Evolutionary conservation across 1,140 invertebrate genomes (phyloP).

Genomic region (Zaprionus kolodkinae): DNA sequence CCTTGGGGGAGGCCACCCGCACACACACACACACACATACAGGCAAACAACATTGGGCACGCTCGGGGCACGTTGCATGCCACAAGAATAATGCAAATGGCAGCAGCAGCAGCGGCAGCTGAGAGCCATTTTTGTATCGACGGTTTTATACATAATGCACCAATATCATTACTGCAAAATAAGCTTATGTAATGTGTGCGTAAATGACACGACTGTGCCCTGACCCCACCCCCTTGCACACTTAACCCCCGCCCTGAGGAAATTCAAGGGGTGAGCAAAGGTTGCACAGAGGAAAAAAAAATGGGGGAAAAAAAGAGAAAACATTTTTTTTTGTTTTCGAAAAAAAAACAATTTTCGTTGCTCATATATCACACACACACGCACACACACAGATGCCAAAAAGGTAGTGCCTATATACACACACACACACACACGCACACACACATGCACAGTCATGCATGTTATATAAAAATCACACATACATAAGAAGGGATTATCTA

Average conservation of each 20-base stretch:
- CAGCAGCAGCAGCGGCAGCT: constrained; percentile 18
- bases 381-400: constrained; percentile 40
- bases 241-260: constrained; percentile 10
- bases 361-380: constrained; percentile 31
- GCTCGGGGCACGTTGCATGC: constrained; percentile 41
- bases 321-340: constrained; percentile 39
- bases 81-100: constrained; percentile 55
- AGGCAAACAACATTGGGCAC: not conserved
- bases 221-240: not conserved
- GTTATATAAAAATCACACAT: constrained; percentile 36
- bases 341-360: constrained; percentile 5
- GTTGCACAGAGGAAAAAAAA: constrained; percentile 37
- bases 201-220: constrained; percentile 38
- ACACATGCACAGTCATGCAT: not conserved
- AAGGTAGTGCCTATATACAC: constrained; percentile 56
- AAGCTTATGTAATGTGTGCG: constrained; percentile 73
- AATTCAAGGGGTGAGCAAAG: constrained; percentile 72
- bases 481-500: constrained; percentile 63
- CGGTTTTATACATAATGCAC: constrained; percentile 39
- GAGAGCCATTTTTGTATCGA: constrained; percentile 53
- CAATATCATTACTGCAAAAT: constrained; percentile 68
- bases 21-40: constrained; percentile 8
- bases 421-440: not conserved
- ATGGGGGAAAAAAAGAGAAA: constrained; percentile 31
- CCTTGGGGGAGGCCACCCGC: constrained; percentile 3